These are phyloP conservation scores for Ctenomys sociabilis DNA, from an alignment of 2,113 vertebrate genomes.

Conservation along the genomic window DNA sequence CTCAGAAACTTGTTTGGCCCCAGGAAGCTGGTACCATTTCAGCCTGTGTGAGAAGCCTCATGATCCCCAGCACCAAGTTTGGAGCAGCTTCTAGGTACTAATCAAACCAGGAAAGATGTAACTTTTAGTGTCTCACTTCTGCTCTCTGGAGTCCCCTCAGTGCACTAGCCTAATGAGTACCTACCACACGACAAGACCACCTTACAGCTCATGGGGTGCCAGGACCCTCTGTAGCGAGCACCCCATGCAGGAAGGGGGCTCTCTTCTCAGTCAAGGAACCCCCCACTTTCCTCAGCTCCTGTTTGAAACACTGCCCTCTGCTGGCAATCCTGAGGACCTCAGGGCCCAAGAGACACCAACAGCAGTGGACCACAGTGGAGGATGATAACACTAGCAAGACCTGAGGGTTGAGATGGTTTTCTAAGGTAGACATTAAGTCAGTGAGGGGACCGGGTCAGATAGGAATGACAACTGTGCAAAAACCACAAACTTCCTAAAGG, in stretches of 20 bases:
- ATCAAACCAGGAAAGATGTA: background rate
- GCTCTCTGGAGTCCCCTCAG: constrained; percentile 71
- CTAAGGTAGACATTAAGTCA: background rate
- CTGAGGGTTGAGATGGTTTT: background rate
- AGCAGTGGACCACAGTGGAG: background rate
- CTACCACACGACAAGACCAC: background rate
- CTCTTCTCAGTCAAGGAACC: background rate
- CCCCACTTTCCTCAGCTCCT: background rate
- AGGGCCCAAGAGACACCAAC: background rate
- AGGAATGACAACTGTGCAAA: background rate
- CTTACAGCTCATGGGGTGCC: background rate
- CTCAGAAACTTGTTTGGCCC: background rate
- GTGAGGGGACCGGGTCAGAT: background rate
- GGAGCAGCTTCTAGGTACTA: background rate
- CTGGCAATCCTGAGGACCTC: constrained; percentile 29
- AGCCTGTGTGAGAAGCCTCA: background rate
- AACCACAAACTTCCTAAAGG: background rate
- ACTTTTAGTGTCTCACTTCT: constrained; percentile 55
- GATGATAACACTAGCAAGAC: background rate
- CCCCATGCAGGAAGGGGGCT: background rate
- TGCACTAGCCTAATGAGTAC: background rate
- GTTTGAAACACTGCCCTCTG: constrained; percentile 53
- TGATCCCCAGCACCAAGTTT: background rate
- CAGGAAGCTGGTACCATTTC: constrained; percentile 39
- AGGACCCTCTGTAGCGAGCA: background rate